These are phyloP conservation scores for Hyles euphorbiae DNA, from an alignment of 1,140 invertebrate genomes.

Conservation along the genomic window DNA sequence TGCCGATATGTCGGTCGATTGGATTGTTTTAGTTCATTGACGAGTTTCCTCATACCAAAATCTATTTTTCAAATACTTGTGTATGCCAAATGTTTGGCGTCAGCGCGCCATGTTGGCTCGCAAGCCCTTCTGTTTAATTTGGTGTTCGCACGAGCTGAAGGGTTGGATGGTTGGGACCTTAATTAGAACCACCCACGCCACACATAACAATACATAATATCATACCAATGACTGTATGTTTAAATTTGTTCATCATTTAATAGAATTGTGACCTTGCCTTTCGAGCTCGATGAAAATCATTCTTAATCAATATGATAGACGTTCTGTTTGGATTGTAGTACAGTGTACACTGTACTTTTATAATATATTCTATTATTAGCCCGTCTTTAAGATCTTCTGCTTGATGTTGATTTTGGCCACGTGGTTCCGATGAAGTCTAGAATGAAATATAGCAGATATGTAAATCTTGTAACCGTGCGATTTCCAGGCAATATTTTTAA, in stretches of 20 bases:
- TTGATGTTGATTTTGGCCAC: no score
- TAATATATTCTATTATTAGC: no score
- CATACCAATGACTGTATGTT: conserved; percentile 1
- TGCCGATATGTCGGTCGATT: conserved; percentile 3
- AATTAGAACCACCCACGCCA: conserved; percentile 2
- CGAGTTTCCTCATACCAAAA: conserved; percentile 12
- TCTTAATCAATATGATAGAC: not conserved
- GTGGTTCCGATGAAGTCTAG: no score
- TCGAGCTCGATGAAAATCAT: not conserved
- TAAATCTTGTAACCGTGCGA: no score
- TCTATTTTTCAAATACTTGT: conserved; percentile 10
- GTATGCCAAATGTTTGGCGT: conserved; percentile 11
- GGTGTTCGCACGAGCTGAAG: not conserved
- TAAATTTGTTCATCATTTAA: not conserved
- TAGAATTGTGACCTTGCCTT: not conserved
- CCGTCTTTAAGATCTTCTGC: no score
- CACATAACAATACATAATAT: not conserved
- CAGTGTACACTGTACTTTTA: no score
- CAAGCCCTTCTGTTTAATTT: not conserved
- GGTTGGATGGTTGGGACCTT: not conserved
- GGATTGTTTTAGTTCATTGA: conserved; percentile 9
- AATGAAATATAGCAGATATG: no score
- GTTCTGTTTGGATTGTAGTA: no score
- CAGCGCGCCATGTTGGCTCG: conserved; percentile 4
- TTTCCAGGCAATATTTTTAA: no score